A percentile compares a stretch with the other conserved stretches of the same genome.
Conservation (phyloP, 2,113 vertebrate species). For the Eubucco bourcierii region DNA sequence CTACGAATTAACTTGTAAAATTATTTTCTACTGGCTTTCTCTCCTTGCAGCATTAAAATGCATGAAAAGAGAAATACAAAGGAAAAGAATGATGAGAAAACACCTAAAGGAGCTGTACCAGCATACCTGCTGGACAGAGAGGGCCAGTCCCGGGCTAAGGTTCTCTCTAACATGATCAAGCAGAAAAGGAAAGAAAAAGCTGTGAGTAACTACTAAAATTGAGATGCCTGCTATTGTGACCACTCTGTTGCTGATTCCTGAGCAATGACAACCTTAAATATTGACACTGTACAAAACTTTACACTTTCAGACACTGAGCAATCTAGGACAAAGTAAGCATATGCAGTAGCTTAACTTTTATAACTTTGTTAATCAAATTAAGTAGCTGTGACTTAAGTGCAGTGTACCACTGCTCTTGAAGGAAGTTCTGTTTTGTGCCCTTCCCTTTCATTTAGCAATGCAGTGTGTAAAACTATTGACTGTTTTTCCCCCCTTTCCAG, state of each 20-base stretch:
- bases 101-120: slow-evolving; percentile 93
- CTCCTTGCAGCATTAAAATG: slow-evolving; percentile 90
- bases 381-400: background rate
- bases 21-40: background rate
- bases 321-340: background rate
- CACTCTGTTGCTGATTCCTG: background rate
- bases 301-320: background rate
- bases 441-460: background rate
- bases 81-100: slow-evolving; percentile 93
- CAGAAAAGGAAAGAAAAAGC: slow-evolving; percentile 99
- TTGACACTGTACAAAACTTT: background rate
- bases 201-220: slow-evolving; percentile 78
- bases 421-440: background rate
- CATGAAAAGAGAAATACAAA: slow-evolving; percentile 96
- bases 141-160: slow-evolving; percentile 91
- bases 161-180: slow-evolving; percentile 99
- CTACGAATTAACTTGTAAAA: background rate
- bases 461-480: background rate
- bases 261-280: background rate
- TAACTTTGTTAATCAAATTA: background rate
- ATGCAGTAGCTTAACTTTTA: background rate
- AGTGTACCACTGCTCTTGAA: background rate
- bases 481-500: background rate
- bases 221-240: background rate
- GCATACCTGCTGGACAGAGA: slow-evolving; percentile 96